Evolutionary conservation across 2,113 vertebrate genomes (phyloP), one percentile per base, ranked within the genome.

Genomic region (Gambusia holbrooki): DNA sequence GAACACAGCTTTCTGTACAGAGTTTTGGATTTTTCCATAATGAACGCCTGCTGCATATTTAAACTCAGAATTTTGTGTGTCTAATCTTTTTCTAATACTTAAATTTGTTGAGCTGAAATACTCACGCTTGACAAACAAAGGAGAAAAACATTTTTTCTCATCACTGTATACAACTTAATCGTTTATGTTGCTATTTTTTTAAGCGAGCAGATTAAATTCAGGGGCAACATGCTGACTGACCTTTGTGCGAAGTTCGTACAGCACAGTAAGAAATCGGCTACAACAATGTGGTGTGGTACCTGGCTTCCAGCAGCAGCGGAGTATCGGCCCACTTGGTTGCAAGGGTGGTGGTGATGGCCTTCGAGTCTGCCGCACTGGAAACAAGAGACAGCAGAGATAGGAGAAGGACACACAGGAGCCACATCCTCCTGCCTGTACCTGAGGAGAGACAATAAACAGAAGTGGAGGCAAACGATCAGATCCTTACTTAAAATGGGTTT

Each of bases 271-370:
- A 35, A 33, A 29, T 66, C 51, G 67, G 81, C 37, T 28, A 13
- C 48, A 58, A 63, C 14, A 7, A 69, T 35, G 70, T 62, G 42
- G 69, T 62, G 73, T 76, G 71, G 32, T 91, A 97, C 98, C 98
- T 99, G 91, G 96, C 95, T 91, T 99, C 98, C 84, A 99, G 93
- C 72, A 99, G 92, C 73, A 99, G 92, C 29, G 97, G 96, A 15
- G 96, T 96, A 22, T 97, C 96, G 66, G 92, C 64, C 98, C 98
- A 99, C 91, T 99, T 99, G 15, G 98, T 95, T 11, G 95, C 96
- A 5, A 99, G 95, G 42, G 96, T 97, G 33, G 97, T 98, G 71
- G 98, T 99, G 73, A 99, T 94, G 17, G 96, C 98, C 90, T 99
- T 99, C 32, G 97, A 98, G 91, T 97, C 96, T 13, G 94, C 95